phyloP scores from a whole-genome alignment of 2,888 invertebrate genomes.

The Drosophila pseudotalamancana region DNA sequence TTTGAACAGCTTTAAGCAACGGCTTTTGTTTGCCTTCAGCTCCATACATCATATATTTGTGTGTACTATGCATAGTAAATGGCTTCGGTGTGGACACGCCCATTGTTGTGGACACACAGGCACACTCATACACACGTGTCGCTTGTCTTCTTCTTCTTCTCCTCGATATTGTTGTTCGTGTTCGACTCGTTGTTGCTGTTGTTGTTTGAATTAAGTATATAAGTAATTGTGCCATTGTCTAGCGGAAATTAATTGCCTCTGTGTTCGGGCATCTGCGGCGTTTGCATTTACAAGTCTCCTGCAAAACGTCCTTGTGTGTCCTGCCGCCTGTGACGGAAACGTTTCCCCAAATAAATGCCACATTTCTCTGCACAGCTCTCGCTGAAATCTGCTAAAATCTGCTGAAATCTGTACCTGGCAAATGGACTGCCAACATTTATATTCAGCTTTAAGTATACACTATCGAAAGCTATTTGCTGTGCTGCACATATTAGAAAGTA shows the following conservation, averaged over 20 bases:
- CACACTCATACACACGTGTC: slow-evolving; percentile 14
- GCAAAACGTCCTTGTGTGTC: slow-evolving; percentile 47
- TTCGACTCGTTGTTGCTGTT: not conserved
- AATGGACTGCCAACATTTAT: not conserved
- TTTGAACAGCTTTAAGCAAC: slow-evolving; percentile 20
- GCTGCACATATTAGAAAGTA: not conserved
- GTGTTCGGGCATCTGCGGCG: slow-evolving; percentile 60
- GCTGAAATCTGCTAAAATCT: slow-evolving; percentile 5
- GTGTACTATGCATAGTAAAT: not conserved
- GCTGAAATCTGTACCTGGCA: not conserved
- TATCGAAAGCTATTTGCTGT: not conserved
- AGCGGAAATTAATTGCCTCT: slow-evolving; percentile 72
- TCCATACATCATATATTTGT: slow-evolving; percentile 41
- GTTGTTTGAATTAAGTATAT: slow-evolving; percentile 38
- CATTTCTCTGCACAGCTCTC: slow-evolving; percentile 3
- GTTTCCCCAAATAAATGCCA: slow-evolving; percentile 40
- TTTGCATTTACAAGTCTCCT: slow-evolving; percentile 32
- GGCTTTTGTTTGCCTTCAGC: slow-evolving; percentile 31
- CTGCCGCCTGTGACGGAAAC: slow-evolving; percentile 66
- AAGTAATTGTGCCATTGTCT: slow-evolving; percentile 56
- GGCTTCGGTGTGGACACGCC: slow-evolving; percentile 18
- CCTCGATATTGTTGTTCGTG: not conserved
- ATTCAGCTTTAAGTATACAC: not conserved
- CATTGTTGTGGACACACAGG: slow-evolving; percentile 31
- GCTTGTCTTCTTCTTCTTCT: too few species aligned